Conservation (phyloP, 2,888 invertebrate species). For the Hypselothyrea guttata region DNA sequence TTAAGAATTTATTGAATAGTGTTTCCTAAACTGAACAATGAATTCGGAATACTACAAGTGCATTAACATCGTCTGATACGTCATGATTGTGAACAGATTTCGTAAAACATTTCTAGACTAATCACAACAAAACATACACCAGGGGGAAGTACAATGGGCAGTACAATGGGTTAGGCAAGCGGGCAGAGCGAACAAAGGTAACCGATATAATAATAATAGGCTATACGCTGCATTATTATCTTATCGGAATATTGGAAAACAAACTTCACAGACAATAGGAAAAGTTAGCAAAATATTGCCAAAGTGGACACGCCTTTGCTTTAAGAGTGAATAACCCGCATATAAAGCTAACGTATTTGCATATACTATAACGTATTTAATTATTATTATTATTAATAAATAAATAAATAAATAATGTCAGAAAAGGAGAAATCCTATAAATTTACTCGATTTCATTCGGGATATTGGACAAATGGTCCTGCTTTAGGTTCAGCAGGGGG, state of each 20-base stretch:
- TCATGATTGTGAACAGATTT: not conserved
- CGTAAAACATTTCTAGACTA: not conserved
- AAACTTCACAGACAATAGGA: too few relatives aligned
- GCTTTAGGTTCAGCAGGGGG: too few relatives aligned
- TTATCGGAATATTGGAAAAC: not conserved
- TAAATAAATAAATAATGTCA: too few relatives aligned
- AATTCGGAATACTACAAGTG: not conserved
- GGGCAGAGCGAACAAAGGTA: constrained; percentile 4
- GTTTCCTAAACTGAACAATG: too few relatives aligned
- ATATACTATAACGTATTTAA: too few relatives aligned
- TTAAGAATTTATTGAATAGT: too few relatives aligned
- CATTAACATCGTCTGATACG: not conserved
- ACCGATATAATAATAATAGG: constrained; percentile 10
- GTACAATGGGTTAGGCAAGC: not conserved
- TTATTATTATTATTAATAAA: too few relatives aligned
- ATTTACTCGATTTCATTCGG: too few relatives aligned
- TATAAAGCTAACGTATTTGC: too few relatives aligned
- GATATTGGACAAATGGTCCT: too few relatives aligned
- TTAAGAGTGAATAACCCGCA: not conserved
- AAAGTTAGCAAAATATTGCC: not conserved
- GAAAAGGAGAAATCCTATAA: too few relatives aligned
- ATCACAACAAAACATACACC: not conserved
- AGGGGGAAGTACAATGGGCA: not conserved
- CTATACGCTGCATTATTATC: not conserved
- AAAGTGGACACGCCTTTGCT: too few relatives aligned